Base-by-base conservation (phyloP, 2,113 vertebrate genomes). In the Dipodomys merriami region DNA sequence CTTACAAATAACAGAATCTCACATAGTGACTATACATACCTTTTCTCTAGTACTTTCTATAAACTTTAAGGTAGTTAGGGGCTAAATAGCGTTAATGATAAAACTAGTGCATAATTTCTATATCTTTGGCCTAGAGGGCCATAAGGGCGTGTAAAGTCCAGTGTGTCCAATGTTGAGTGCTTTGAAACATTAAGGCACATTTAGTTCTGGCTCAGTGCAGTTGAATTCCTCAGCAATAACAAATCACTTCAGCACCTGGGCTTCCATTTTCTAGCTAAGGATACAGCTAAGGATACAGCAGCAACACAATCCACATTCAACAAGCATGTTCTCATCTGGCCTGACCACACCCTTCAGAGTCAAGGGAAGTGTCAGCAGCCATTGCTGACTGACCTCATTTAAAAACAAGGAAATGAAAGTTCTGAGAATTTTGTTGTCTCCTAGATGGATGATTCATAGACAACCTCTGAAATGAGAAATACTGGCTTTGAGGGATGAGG, bases 91-190 rank as follows among this genome's bases (percentile, higher is more conserved):
- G 7, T 92, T 73, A 27, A 94, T 87, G 73, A 81, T 87, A 73
- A 91, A 83, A 80, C 20, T 86, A 82, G n/a, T 64, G 2, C 49
- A 81, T 29, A 86, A 80, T 29, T 85, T 92, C 87, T 83, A 80
- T 22, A 76, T 71, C 39, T 95, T 73, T 64, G 39, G 15, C 44
- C 78, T 83, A 72, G 6, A 67, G 35, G 12, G 19, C 68, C 30
- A 76, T 2, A 5, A 18, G 12, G 86, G 22, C 20, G 78, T 19
- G 78, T 80, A 39, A 88, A 94, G 8, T 78, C 64, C 62, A 88
- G 29, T 88, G 93, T 83, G 85, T 83, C 60, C 25, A 33, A 39
- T 19, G 33, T 3, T 15, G 33, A 91, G 83, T 86, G 64, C 65
- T 81, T 57, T 80, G 82, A 77, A 84, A 88, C 27, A 86, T 30